phyloP scores from a whole-genome alignment of 1,140 invertebrate species.

The Homarus americanus region DNA sequence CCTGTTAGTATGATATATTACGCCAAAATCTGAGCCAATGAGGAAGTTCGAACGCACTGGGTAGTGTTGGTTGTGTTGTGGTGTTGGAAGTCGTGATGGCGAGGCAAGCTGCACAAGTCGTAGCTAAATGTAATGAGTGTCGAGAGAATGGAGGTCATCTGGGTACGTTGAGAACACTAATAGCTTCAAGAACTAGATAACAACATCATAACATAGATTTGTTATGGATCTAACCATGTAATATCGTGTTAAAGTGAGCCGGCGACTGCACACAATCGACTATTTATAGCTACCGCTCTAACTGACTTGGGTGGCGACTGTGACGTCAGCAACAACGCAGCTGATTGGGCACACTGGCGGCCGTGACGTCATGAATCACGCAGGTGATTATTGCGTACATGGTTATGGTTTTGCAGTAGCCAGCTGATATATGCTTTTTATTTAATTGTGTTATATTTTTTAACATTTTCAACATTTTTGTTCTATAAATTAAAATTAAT shows the following conservation, averaged over 20 bases:
- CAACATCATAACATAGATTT: neutral
- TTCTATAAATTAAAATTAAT: too few species aligned
- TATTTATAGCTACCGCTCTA: slow-evolving; percentile 6
- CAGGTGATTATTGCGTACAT: neutral
- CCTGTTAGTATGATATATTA: neutral
- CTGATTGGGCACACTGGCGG: neutral
- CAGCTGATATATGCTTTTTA: too few species aligned
- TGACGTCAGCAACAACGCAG: neutral
- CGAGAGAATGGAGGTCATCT: slow-evolving; percentile 48
- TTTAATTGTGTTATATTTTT: too few species aligned
- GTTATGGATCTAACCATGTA: neutral
- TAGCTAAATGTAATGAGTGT: slow-evolving; percentile 30
- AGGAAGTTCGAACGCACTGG: neutral
- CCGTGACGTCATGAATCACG: slow-evolving; percentile 25
- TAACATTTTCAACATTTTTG: too few species aligned
- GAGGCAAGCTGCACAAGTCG: slow-evolving; percentile 23
- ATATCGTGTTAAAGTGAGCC: neutral
- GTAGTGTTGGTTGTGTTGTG: slow-evolving; percentile 3
- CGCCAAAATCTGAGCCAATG: neutral
- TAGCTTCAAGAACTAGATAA: neutral
- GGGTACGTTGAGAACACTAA: slow-evolving; percentile 38
- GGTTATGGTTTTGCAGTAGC: too few species aligned
- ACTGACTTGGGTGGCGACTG: neutral
- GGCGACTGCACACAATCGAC: neutral
- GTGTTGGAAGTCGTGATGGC: slow-evolving; percentile 33